Evolutionary conservation across 2,113 vertebrate species (phyloP).

Genomic region (Thermophis baileyi): DNA sequence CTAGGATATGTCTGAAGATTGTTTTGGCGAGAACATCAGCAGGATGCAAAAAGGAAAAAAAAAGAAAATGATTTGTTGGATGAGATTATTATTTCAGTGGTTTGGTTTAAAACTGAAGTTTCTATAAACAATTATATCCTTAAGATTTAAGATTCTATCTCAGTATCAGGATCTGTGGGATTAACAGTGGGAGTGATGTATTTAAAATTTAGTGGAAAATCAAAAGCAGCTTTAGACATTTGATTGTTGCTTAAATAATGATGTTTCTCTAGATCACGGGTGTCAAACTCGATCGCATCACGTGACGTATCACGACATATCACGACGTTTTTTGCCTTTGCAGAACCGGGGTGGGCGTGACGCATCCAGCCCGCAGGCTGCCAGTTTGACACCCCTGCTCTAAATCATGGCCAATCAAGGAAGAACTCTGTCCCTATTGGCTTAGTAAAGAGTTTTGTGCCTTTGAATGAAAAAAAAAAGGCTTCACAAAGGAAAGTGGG

Average conservation of each 20-base stretch:
- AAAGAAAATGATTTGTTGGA: not conserved
- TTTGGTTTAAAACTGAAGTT: not conserved
- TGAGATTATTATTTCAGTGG: constrained; percentile 15
- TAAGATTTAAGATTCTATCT: not conserved
- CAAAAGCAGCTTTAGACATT: not conserved
- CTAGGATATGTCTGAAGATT: accelerated
- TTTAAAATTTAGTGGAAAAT: constrained; percentile 18
- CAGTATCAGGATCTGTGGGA: not conserved
- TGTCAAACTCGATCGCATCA: no score
- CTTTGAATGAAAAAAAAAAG: constrained; percentile 31
- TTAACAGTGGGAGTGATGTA: not conserved
- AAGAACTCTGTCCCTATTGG: not conserved
- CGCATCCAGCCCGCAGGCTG: no score
- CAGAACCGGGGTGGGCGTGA: no score
- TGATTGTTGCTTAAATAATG: not conserved
- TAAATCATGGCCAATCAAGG: not conserved
- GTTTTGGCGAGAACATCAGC: accelerated
- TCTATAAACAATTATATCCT: not conserved
- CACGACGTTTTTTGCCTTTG: no score
- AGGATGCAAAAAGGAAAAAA: not conserved
- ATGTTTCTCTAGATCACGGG: not conserved
- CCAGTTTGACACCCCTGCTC: not conserved
- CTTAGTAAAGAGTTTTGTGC: constrained; percentile 33
- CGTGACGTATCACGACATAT: no score
- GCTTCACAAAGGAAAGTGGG: not conserved